A percentile compares a stretch with the other conserved stretches of the same genome.
Evolutionary conservation across 2,113 vertebrate genomes (phyloP).

Genomic region (Anarhynchus alexandrinus): DNA sequence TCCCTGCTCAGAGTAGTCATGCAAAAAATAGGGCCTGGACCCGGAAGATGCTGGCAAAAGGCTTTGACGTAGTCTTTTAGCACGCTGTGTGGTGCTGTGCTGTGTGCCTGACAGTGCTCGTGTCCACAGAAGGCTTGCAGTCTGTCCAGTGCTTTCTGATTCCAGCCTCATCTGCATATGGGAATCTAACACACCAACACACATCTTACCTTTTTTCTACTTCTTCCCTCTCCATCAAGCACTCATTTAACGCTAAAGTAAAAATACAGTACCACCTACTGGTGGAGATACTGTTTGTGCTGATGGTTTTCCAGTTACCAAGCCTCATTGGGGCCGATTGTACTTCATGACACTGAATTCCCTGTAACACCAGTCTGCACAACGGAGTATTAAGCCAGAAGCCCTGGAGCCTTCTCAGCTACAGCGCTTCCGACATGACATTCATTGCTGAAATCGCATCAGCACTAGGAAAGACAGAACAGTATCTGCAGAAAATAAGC

Average conservation of each 20-base stretch:
- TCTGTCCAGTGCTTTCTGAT: background rate
- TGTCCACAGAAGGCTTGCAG: background rate
- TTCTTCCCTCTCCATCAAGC: background rate
- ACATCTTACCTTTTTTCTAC: background rate
- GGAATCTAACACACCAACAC: background rate
- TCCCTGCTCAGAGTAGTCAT: background rate
- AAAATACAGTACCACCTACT: constrained; percentile 42
- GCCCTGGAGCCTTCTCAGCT: background rate
- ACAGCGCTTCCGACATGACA: background rate
- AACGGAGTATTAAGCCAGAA: background rate
- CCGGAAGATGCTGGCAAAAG: background rate
- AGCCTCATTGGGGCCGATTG: fast-evolving
- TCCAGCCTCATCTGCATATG: background rate
- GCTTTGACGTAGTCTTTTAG: no score
- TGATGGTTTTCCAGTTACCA: background rate
- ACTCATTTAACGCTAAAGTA: background rate
- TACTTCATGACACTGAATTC: background rate
- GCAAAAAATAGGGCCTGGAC: background rate
- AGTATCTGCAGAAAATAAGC: background rate
- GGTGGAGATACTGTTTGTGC: background rate
- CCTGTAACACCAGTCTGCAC: background rate
- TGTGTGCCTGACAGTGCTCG: background rate
- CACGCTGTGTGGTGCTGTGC: no score
- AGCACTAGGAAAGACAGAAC: background rate
- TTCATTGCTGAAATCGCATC: background rate